Conservation (phyloP, 2,888 invertebrate species). For the Melinopterus prodromus region DNA sequence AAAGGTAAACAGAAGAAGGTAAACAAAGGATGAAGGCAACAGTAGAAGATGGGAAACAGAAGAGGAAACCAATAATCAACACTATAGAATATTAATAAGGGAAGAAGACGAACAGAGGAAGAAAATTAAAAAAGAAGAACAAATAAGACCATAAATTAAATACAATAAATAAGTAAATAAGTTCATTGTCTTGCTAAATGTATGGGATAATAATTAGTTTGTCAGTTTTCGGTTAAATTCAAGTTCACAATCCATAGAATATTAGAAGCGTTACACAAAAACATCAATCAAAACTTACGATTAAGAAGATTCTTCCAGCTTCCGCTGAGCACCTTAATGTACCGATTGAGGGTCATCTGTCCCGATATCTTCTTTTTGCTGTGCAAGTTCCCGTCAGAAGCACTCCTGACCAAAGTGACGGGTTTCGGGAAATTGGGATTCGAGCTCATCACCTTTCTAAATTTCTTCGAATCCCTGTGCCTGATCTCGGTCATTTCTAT, state of each 20-base stretch:
- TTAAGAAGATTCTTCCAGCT: conserved; percentile 83
- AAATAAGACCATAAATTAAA: no score
- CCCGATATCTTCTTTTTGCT: conserved; percentile 49
- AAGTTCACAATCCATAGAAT: not conserved
- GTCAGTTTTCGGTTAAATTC: not conserved
- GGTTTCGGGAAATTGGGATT: conserved; percentile 57
- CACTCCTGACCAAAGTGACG: conserved; percentile 68
- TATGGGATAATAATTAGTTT: no score
- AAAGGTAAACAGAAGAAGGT: no score
- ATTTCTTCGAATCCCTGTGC: conserved; percentile 41
- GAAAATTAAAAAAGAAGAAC: no score
- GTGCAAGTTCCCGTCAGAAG: conserved; percentile 75
- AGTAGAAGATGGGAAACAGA: no score
- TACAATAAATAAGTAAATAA: no score
- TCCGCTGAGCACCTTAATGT: conserved; percentile 77
- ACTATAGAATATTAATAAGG: no score
- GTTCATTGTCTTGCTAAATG: no score
- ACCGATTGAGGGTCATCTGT: conserved; percentile 68
- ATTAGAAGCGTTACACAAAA: not conserved
- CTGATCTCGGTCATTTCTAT: conserved; percentile 48
- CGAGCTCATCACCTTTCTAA: conserved; percentile 56
- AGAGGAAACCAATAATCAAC: no score
- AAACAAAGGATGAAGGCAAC: no score
- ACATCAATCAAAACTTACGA: conserved; percentile 67
- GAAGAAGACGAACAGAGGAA: no score